Base-by-base conservation (phyloP, 2,113 vertebrate genomes). In the Heterotilapia buettikoferi region DNA sequence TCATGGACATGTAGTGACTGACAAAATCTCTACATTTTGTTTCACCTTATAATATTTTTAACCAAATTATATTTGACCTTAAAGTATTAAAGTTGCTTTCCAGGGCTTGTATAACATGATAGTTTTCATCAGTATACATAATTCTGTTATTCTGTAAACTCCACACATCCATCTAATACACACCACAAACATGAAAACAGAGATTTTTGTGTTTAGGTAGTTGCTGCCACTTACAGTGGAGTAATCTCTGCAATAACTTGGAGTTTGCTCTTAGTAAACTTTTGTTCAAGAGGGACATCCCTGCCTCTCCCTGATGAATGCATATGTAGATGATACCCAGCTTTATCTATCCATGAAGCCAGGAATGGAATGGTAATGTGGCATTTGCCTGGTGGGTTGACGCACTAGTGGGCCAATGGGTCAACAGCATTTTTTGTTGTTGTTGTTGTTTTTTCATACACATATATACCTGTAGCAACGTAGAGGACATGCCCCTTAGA, bases 331-430 rank as follows among this genome's bases (percentile, higher is more conserved):
- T 57, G 54, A 57, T 57, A 56, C 21, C 54, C 21, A 14, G 21
- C 24, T 57, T 57, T 57, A 57, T 57, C 54, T 8, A 1, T 26
- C 21, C 54, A 26, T 26, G 54, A 56, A 56, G 21, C 54, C 11
- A 26, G 54, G 21, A 13, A 13, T 56, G 54, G 54, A 24, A 56
- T 4, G 21, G 6, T 56, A 56, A 13, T 56, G 3, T 14, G 21
- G 12, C 54, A 56, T 13, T 56, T 26, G 54, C 7, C 24, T 57
- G 1, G 54, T 57, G 54, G 7, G 54, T 57, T 6, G 14, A 57
- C 1, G 0, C 54, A 26, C 24, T 26, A 14, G 24, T 26, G 54
- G 54, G 54, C 54, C 21, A 57, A 14, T 26, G 21, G 0, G 54
- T 14, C 7, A 57, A 16, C 24, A 57, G 29, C 21, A 1, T 13